Conservation (phyloP, 2,113 vertebrate genomes). For the Forbesichthys papilliferus region DNA sequence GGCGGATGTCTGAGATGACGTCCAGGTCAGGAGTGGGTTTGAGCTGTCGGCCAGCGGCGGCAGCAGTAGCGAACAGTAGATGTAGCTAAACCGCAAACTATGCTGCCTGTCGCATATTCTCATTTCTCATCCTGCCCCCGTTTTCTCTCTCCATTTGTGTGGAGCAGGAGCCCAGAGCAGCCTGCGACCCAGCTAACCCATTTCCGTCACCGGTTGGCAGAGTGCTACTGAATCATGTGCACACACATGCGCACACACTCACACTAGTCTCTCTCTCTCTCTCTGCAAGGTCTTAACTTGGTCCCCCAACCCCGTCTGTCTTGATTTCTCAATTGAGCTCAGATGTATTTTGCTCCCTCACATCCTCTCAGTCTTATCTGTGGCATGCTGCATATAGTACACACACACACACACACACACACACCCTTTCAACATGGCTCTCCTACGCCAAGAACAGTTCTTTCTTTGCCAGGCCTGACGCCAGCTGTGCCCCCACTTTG, state of each 20-base stretch:
- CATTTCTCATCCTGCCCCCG: conserved; percentile 57
- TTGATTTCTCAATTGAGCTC: conserved; percentile 20
- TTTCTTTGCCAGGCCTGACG: conserved; percentile 27
- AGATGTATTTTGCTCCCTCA: conserved; percentile 8
- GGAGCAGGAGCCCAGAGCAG: conserved; percentile 25
- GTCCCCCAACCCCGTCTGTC: conserved; percentile 8
- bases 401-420: neutral
- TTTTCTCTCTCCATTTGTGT: conserved; percentile 35
- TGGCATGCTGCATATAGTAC: neutral
- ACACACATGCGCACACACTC: too few relatives aligned
- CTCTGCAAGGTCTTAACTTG: too few relatives aligned
- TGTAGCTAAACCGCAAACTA: conserved; percentile 28
- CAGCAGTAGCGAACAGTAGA: conserved; percentile 7
- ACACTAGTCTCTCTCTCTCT: too few relatives aligned
- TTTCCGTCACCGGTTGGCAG: conserved; percentile 42
- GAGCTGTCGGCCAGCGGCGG: conserved; percentile 37
- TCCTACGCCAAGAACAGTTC: conserved; percentile 12
- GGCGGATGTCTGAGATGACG: conserved; percentile 59
- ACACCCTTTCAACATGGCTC: conserved; percentile 19
- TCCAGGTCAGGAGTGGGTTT: conserved; percentile 57
- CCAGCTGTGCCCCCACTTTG: conserved; percentile 30
- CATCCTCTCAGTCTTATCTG: neutral
- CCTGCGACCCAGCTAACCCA: conserved; percentile 35
- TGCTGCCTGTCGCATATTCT: conserved; percentile 2
- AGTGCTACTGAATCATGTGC: conserved; percentile 35